Conservation (phyloP, 2,113 vertebrate genomes). For the Dicentrarchus labrax region DNA sequence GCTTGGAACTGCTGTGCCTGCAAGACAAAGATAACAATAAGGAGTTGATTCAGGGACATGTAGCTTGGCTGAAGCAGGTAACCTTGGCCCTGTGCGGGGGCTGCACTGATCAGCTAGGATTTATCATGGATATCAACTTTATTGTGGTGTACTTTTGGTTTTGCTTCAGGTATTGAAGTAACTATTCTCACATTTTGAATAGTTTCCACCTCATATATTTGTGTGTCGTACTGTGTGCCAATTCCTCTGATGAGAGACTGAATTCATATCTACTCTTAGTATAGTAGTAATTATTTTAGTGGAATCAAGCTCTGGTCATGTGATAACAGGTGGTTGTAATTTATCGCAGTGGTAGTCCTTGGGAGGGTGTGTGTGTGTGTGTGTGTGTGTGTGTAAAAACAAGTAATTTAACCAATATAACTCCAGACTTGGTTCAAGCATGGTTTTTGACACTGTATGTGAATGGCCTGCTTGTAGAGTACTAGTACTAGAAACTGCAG, state of each 20-base stretch:
- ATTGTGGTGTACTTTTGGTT: background rate
- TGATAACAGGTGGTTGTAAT: background rate
- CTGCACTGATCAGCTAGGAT: background rate
- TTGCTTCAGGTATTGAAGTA: background rate
- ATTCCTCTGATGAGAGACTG: too few relatives aligned
- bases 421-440: background rate
- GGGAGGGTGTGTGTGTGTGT: too few relatives aligned
- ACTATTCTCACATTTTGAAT: background rate
- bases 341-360: too few relatives aligned
- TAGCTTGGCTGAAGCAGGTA: background rate
- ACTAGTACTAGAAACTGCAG: too few relatives aligned
- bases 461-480: too few relatives aligned
- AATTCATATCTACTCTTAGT: too few relatives aligned
- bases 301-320: background rate
- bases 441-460: too few relatives aligned
- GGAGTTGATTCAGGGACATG: slow-evolving; percentile 24
- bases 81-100: slow-evolving; percentile 5
- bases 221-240: background rate
- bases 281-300: too few relatives aligned
- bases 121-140: background rate
- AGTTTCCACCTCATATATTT: background rate
- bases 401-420: background rate
- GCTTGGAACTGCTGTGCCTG: slow-evolving; percentile 58
- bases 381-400: too few relatives aligned
- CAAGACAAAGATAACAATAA: slow-evolving; percentile 24